Percentiles rank a stretch among this genome's conserved stretches.
phyloP scores from a whole-genome alignment of 1,140 invertebrate species.

The Drosophila nigromelanica region DNA sequence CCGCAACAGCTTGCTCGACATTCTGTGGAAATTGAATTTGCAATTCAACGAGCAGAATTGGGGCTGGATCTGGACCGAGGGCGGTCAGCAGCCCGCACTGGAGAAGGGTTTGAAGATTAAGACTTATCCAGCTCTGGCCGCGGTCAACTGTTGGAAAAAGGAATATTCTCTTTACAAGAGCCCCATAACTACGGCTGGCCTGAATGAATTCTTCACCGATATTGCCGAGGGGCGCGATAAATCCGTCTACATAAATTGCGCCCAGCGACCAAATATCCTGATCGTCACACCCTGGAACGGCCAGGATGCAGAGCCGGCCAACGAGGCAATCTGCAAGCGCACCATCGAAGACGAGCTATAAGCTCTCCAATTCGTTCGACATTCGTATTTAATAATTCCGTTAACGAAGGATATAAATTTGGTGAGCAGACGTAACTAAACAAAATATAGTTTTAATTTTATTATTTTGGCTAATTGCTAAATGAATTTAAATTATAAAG shows the following conservation, averaged over 20 bases:
- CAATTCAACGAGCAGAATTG: conserved; percentile 97
- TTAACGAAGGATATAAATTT: too few relatives aligned
- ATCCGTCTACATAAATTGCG: conserved; percentile 89
- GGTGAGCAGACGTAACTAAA: too few relatives aligned
- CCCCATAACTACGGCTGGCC: conserved; percentile 86
- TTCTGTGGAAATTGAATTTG: conserved; percentile 92
- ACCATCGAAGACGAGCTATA: conserved; percentile 93
- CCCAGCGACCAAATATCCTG: conserved; percentile 91
- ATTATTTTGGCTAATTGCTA: too few relatives aligned
- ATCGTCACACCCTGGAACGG: conserved; percentile 96
- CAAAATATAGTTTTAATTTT: too few relatives aligned
- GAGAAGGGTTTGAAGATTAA: conserved; percentile 92
- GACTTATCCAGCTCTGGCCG: conserved; percentile 97
- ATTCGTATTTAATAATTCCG: too few relatives aligned
- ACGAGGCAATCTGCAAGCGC: neutral
- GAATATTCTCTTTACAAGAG: conserved; percentile 91
- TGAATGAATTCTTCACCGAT: conserved; percentile 97
- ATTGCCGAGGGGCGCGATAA: conserved; percentile 97
- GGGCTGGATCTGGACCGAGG: conserved; percentile 99
- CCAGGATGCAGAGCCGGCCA: conserved; percentile 96
- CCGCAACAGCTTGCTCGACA: conserved; percentile 94
- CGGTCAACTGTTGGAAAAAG: conserved; percentile 91
- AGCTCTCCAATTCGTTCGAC: conserved; percentile 56
- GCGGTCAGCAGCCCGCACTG: conserved; percentile 91
- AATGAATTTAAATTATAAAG: too few relatives aligned